A percentile compares a stretch with the other conserved stretches of the same genome.
Evolutionary conservation across 2,888 invertebrate genomes (phyloP).

Genomic region (Pseudeuparius sepicola): DNA sequence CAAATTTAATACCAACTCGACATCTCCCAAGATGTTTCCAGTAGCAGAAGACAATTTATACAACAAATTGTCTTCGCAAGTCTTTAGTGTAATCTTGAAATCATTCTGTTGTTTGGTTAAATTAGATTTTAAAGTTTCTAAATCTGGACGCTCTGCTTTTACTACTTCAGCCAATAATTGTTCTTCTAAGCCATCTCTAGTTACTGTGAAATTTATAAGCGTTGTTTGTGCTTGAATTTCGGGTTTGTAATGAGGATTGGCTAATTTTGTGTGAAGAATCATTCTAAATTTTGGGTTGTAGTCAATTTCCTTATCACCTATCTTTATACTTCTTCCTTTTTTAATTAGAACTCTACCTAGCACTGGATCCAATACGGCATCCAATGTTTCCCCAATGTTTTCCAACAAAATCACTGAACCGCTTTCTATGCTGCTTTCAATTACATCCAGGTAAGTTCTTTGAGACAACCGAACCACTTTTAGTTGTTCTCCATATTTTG

Average conservation of each 20-base stretch:
- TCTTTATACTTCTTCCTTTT: constrained; percentile 71
- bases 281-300: constrained; percentile 73
- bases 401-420: constrained; percentile 76
- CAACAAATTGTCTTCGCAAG: constrained; percentile 81
- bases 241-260: constrained; percentile 93
- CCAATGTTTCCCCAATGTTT: constrained; percentile 80
- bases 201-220: constrained; percentile 91
- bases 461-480: constrained; percentile 71
- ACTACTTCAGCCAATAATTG: constrained; percentile 90
- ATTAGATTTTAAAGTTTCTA: constrained; percentile 71
- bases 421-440: constrained; percentile 55
- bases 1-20: constrained; percentile 80
- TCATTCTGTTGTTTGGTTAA: constrained; percentile 89
- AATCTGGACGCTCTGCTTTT: constrained; percentile 83
- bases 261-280: constrained; percentile 85
- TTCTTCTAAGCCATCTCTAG: constrained; percentile 83
- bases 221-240: constrained; percentile 96
- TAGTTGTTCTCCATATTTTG: constrained; percentile 63
- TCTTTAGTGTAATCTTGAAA: constrained; percentile 86
- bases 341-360: constrained; percentile 81
- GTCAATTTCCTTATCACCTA: constrained; percentile 89
- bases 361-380: constrained; percentile 84
- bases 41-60: constrained; percentile 81
- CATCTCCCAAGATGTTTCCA: constrained; percentile 84
- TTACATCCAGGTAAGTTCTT: constrained; percentile 71